Base-by-base conservation (phyloP, 2,888 invertebrate genomes). In the Dasypolia templi region DNA sequence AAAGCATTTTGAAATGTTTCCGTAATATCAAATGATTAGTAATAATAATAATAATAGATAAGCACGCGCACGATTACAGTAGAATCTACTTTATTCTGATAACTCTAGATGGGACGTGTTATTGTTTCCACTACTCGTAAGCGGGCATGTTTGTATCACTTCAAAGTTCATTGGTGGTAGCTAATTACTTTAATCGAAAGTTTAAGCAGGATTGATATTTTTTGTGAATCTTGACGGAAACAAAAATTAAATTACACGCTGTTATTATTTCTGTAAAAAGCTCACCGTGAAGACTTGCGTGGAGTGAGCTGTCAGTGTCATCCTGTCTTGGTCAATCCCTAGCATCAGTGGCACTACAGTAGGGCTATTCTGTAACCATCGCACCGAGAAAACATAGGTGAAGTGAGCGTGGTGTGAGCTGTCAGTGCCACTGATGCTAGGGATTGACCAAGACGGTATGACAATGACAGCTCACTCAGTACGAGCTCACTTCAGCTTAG, bases 71-170 rank as follows among this genome's bases (percentile, higher is more conserved):
- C 12, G 49, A 81, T 63, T 35, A 67, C 35, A 44, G 9, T 29
- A 49, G 12, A 29, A 46, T 46, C 49, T 64, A 55, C 44, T 59
- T 49, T n/a, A 51, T 68, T 42, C 14, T 19, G 72, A n/a, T 64
- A 82, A 67, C 67, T 63, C 17, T 32, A 46, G 6, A 32, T 49
- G 49, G n/a, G 4, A 79, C 32, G 51, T 64, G 79, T 58, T 63
- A 71, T 58, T 56, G 56, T 63, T 72, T 58, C 44, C 22, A 79
- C 44, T 58, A 39, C 7, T 61, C 29, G 32, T 71, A 46, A 70
- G 29, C 6, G 29, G 4, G 6, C 5, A 55, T 32, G 29, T 59
- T 53, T n/a, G 29, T 22, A 66, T 29, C 6, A 35, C 58, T 77
- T 68, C 39, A 68, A 61, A 6, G 22, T 61, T 46, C 29, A 77